Base-by-base conservation (phyloP, 2,797 vertebrate genomes). In the Phrynocephalus guinanensis region DNA sequence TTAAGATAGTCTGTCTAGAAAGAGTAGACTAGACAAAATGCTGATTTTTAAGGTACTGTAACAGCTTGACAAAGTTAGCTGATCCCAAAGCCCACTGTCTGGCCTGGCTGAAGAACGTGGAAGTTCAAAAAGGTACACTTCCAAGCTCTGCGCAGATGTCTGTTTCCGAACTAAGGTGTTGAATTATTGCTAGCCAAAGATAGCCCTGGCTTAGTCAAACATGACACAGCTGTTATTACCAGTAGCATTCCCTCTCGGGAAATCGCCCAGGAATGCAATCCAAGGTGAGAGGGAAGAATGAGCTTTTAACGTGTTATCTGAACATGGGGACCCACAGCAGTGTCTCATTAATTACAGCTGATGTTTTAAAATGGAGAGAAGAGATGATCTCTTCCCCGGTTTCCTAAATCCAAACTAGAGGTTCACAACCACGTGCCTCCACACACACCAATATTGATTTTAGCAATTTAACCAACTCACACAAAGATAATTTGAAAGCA, bases 291-390 rank as follows among this genome's bases (percentile, higher is more conserved):
- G 20, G 71, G 50, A 81, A 66, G 77, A 77, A 77, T 85, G 63
- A 77, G 56, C 33, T 24, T 80, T 81, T 82, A 82, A 52, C 6
- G 33, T 18, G 20, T 75, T 66, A 38, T 22, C 38, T 73, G 73
- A 22, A 82, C 11, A 11, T 2, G 13, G 38, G 56, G 3, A 76
- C 9, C 28, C 73, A 77, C n/a, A 67, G 28, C 60, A 76, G 28
- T 20, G 28, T 50, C 71, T 75, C 75, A 44, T 67, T 82, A 82
- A 50, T 73, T 82, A 66, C 22, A 87, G 28, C 11, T 10, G n/a
- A 38, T 81, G 60, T 87, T 87, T 87, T 38, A 82, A 87, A 82
- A 76, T 22, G 20, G 70, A 30, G 60, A 50, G 16, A 50, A 73
- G 70, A 73, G 73, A 83, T 22, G n/a, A 68, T 22, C 60, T 38